These are phyloP conservation scores for Callipepla squamata DNA, from an alignment of 2,113 vertebrate genomes.

Conservation along the genomic window DNA sequence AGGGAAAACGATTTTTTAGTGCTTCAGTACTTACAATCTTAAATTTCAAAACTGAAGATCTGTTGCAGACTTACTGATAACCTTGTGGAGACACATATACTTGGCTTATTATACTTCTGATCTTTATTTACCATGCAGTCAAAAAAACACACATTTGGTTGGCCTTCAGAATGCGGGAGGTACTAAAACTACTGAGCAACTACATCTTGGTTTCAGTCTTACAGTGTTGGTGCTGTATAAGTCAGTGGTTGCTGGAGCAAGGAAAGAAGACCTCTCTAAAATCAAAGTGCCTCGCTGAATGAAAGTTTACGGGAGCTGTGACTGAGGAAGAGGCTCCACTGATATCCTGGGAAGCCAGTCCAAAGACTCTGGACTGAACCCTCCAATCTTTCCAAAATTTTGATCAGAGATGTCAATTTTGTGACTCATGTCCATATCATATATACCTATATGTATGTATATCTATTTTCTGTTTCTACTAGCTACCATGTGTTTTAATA, in stretches of 20 bases:
- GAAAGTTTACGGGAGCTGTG: neutral
- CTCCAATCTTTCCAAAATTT: neutral
- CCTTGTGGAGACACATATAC: neutral
- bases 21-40: accelerated
- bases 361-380: neutral
- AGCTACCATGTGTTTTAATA: neutral
- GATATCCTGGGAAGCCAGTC: neutral
- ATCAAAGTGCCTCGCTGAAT: neutral
- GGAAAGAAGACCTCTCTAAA: neutral
- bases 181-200: neutral
- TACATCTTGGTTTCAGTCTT: neutral
- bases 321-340: neutral
- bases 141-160: neutral
- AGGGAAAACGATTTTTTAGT: neutral
- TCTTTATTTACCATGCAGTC: neutral
- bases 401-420: neutral
- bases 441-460: neutral
- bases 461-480: neutral
- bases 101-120: accelerated
- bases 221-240: neutral
- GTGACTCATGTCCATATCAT: neutral
- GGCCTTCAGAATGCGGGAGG: neutral
- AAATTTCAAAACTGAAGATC: neutral
- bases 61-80: neutral
- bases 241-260: neutral